These are phyloP conservation scores for Apis mellifera DNA, from an alignment of 1,140 invertebrate species.

Conservation along the genomic window Amel_HAv3.1 CM009936.2:10663501-10664000, in stretches of 20 bases:
- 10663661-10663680: background rate
- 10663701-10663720: too few relatives aligned
- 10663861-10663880: constrained; percentile 23
- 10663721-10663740: too few relatives aligned
- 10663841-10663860: background rate
- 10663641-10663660: background rate
- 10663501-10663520: too few relatives aligned
- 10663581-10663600: background rate
- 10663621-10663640: background rate
- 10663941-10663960: constrained; percentile 11
- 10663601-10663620: background rate
- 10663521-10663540: constrained; percentile 49
- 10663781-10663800: too few relatives aligned
- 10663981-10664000: background rate
- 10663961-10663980: constrained; percentile 6
- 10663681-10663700: too few relatives aligned
- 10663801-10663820: too few relatives aligned
- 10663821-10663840: too few relatives aligned
- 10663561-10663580: constrained; percentile 16
- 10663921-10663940: too few relatives aligned
- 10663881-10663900: background rate
- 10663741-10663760: too few relatives aligned
- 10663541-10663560: constrained; percentile 27
- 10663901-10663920: background rate
- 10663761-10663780: too few relatives aligned